Evolutionary conservation across 2,113 vertebrate species (phyloP), one percentile per base, ranked within the genome.

Genomic region (Coreoperca whiteheadi): DNA sequence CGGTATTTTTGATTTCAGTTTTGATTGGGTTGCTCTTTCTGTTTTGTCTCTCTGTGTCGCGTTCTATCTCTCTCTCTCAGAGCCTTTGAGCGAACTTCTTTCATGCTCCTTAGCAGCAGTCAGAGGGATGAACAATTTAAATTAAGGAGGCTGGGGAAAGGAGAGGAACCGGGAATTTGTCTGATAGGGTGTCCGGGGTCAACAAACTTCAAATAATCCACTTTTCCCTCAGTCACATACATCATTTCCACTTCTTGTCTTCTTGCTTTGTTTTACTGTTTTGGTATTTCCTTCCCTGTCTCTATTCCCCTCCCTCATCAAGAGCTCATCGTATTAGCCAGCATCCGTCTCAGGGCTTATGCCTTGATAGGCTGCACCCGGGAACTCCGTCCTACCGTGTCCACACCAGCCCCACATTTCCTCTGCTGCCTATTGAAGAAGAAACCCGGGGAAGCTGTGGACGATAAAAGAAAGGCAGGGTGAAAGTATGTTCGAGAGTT

Each of bases 1-100:
- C 79, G 57, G 82, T 84, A 80, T 82, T 86, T 92, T 84, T 85
- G 82, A 92, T 90, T 87, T 80, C 14, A 69, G 50, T 69, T 82
- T 10, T 79, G 77, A 87, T 89, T 72, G 30, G 79, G 60, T 34
- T 48, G 46, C 39, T 43, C 72, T 84, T 50, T 69, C 64, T 77
- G 69, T 61, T 56, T 66, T 63, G 54, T 74, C 51, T 56, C 30
- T 81, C 63, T 41, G 8, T 74, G 61, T 75, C 10, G 21, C 61
- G 23, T 53, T 10, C 70, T 68, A 12, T 63, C 81, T 84, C 71
- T 68, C 71, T 68, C 54, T 74, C 46, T 78, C 34, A 34, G 46
- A 89, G 82, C 77, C 83, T 90, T 81, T 81, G 67, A 89, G 74
- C 70, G 0, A 74, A 60, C 54, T 88, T 86, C 82, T 83, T 87